phyloP scores from a whole-genome alignment of 2,888 invertebrate genomes.

The Tridacna crocea region DNA sequence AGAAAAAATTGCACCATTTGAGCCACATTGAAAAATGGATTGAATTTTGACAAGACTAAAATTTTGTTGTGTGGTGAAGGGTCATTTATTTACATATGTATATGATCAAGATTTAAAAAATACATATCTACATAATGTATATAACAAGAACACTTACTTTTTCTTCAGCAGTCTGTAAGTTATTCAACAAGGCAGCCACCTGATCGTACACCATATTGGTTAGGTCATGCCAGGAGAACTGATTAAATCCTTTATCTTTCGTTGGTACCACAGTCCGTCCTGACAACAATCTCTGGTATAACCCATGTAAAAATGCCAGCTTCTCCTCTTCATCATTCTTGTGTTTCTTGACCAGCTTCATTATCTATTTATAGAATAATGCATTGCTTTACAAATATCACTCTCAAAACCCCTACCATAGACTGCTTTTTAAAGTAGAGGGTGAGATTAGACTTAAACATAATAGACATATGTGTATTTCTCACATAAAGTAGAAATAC shows the following conservation, averaged over 20 bases:
- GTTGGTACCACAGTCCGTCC: conserved; percentile 68
- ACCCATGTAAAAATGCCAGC: conserved; percentile 76
- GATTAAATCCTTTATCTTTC: conserved; percentile 68
- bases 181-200: conserved; percentile 72
- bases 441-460: too few species aligned
- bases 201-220: conserved; percentile 79
- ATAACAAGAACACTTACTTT: conserved; percentile 67
- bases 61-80: too few species aligned
- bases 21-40: too few species aligned
- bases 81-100: too few species aligned
- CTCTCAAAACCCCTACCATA: too few species aligned
- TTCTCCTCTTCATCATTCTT: conserved; percentile 79
- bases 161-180: conserved; percentile 73
- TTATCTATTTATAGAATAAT: conserved; percentile 64
- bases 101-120: too few species aligned
- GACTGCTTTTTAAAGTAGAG: too few species aligned
- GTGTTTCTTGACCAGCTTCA: conserved; percentile 78
- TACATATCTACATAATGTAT: background rate
- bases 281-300: conserved; percentile 78
- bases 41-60: too few species aligned
- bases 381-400: too few species aligned
- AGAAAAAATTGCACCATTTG: too few species aligned
- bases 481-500: too few species aligned
- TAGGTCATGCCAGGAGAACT: conserved; percentile 78
- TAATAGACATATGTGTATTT: too few species aligned